Percentiles rank a stretch among this genome's conserved stretches.
phyloP scores from a whole-genome alignment of 2,797 vertebrate species.

The Malacoctenus gilli region DNA sequence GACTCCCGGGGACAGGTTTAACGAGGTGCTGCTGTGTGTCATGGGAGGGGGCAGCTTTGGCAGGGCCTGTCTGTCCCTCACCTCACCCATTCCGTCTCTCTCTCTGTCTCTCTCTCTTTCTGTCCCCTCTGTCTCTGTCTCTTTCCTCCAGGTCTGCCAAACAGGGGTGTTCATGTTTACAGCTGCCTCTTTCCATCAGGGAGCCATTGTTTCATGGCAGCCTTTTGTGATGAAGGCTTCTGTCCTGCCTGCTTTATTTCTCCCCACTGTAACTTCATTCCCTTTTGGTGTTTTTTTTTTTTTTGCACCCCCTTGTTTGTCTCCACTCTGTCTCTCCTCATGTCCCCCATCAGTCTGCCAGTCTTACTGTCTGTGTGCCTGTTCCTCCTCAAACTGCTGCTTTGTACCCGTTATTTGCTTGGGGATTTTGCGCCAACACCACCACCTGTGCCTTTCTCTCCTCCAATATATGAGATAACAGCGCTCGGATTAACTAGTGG shows the following conservation, averaged over 20 bases:
- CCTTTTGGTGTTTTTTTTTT: constrained; percentile 34
- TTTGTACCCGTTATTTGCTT: constrained; percentile 34
- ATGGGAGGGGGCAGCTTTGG: constrained; percentile 52
- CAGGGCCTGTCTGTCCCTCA: constrained; percentile 44
- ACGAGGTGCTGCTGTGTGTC: constrained; percentile 66
- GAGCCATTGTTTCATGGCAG: constrained; percentile 60
- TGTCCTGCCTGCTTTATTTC: constrained; percentile 33
- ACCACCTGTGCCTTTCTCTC: constrained; percentile 33
- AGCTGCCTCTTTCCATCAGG: constrained; percentile 54
- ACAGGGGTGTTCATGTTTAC: constrained; percentile 52
- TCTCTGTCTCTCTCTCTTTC: background rate
- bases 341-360: constrained; percentile 28
- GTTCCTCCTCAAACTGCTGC: constrained; percentile 25
- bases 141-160: constrained; percentile 42
- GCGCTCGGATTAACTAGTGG: constrained; percentile 7
- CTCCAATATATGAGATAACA: constrained; percentile 18
- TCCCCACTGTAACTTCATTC: constrained; percentile 41
- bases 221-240: constrained; percentile 56
- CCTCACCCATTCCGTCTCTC: constrained; percentile 14
- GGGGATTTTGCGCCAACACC: constrained; percentile 33
- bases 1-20: constrained; percentile 70
- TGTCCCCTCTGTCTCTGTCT: constrained; percentile 8
- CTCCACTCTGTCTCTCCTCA: constrained; percentile 13
- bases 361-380: constrained; percentile 26
- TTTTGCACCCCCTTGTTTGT: constrained; percentile 18